Evolutionary conservation across 2,797 vertebrate genomes (phyloP), one percentile per base, ranked within the genome.

Genomic region (Cetoscarus ocellatus): DNA sequence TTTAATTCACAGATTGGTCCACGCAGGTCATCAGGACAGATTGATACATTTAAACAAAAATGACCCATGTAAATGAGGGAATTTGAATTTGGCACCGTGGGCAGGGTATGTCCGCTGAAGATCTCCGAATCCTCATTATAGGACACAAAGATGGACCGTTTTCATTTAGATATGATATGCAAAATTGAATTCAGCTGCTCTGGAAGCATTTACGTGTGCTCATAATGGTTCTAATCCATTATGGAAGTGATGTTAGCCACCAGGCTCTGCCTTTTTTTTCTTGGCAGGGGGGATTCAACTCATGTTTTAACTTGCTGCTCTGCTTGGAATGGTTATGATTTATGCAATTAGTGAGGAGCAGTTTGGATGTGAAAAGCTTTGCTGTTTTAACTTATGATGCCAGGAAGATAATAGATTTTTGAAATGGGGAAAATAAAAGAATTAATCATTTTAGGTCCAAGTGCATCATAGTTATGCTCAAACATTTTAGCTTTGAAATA

Each of bases 151-250:
- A 69, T 61, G 64, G 61, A 74, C 61, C 51, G 70, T 80, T 83
- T 82, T 73, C 61, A 78, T 67, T 82, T 35, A 70, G 70, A 77
- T 73, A 54, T 75, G 63, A 82, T 73, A 67, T 82, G 77, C 73
- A 83, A 80, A 73, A 86, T 75, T 52, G 19, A 75, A 64, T 78
- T 61, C 18, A 65, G 61, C 75, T 77, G 57, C 73, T 67, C 85
- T 74, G 65, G 73, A 73, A 57, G 49, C 56, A 65, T 77, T 68
- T 80, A 10, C 48, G 40, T 79, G 61, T 73, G 61, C 51, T 58
- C 51, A 3, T 76, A 73, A 73, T 73, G 54, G 68, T 63, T 60
- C 18, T 71, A 73, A 74, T 90, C 71, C 70, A 73, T 86, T 71
- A 79, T 75, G 67, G 61, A 77, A 65, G 75, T 58, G 45, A 55